These are phyloP conservation scores for Philhelius pedissequus DNA, from an alignment of 2,888 invertebrate species.

Conservation along the genomic window DNA sequence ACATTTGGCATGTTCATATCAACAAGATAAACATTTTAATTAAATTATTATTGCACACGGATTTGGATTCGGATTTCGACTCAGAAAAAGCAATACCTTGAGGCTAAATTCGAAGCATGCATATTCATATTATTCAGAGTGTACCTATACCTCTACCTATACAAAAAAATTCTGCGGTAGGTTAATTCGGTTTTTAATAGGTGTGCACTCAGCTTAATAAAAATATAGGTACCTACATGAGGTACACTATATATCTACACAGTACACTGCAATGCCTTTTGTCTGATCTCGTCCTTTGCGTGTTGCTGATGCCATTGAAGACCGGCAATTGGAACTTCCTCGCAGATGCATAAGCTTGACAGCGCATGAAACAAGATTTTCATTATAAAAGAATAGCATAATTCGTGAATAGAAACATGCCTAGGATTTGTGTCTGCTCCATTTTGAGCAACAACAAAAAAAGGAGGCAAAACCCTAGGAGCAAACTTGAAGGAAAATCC, in stretches of 20 bases:
- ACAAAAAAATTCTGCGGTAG: conserved; percentile 28
- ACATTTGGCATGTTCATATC: conserved; percentile 33
- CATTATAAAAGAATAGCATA: conserved; percentile 14
- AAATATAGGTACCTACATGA: neutral
- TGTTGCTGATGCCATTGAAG: neutral
- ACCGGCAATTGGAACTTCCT: conserved; percentile 20
- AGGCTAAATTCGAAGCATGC: conserved; percentile 32
- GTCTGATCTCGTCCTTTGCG: conserved; percentile 11
- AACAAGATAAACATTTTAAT: conserved; percentile 54
- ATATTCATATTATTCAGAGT: conserved; percentile 18
- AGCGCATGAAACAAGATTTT: conserved; percentile 16
- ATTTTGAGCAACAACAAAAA: conserved; percentile 5
- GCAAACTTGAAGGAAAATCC: conserved; percentile 15
- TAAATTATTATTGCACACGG: conserved; percentile 59
- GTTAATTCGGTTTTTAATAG: conserved; percentile 48
- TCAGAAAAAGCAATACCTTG: conserved; percentile 3
- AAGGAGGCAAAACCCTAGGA: neutral
- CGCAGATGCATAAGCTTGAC: conserved; percentile 11
- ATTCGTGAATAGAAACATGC: conserved; percentile 14
- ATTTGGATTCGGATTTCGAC: conserved; percentile 12
- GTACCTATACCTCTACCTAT: no score
- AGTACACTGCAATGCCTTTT: conserved; percentile 6
- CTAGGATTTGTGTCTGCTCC: conserved; percentile 36
- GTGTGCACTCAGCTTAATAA: neutral
- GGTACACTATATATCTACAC: no score